A percentile compares a stretch with the other conserved stretches of the same genome.
Conservation (phyloP, 2,113 vertebrate species). For the Xenotilapia longispinis region DNA sequence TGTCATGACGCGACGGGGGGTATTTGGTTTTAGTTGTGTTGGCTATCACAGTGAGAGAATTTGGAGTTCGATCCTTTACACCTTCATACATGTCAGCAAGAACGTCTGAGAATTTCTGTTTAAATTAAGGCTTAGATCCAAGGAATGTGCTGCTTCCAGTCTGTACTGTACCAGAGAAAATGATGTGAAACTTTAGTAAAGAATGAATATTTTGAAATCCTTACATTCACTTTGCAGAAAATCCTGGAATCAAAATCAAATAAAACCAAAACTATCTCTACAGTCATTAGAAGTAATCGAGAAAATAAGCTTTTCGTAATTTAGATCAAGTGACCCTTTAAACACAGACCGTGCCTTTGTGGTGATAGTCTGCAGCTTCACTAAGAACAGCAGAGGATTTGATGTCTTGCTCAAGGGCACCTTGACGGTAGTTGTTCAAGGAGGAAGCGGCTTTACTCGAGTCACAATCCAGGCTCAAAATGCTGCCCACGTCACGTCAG, state of each 20-base stretch:
- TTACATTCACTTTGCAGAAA: neutral
- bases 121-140: neutral
- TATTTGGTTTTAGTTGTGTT: neutral
- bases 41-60: neutral
- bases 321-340: neutral
- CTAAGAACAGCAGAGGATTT: neutral
- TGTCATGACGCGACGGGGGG: neutral
- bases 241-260: neutral
- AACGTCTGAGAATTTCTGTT: neutral
- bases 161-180: neutral
- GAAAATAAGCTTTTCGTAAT: neutral
- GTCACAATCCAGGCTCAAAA: conserved; percentile 13
- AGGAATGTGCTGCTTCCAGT: neutral
- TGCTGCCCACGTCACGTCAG: conserved; percentile 25
- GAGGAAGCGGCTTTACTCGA: conserved; percentile 8
- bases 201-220: neutral
- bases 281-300: neutral
- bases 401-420: conserved; percentile 18
- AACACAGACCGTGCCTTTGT: neutral
- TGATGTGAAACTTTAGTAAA: neutral
- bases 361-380: neutral
- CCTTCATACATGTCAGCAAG: neutral
- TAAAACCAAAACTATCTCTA: neutral
- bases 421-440: conserved; percentile 9
- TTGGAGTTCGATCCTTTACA: neutral